Percentiles rank a stretch among this genome's conserved stretches.
Evolutionary conservation across 2,888 invertebrate species (phyloP).

Genomic region (Silvanus unidentatus): DNA sequence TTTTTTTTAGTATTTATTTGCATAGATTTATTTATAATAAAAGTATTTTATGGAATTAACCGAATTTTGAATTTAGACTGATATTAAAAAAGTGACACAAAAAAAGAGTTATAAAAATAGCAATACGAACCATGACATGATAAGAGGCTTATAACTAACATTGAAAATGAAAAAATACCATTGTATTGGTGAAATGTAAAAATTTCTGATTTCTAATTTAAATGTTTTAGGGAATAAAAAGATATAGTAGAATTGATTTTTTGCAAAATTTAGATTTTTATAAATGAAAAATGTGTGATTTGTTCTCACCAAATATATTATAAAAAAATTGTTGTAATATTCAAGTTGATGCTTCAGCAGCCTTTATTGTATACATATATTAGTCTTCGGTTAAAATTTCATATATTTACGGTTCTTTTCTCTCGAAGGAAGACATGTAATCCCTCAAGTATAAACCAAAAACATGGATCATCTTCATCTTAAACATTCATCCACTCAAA

Average conservation of each 20-base stretch:
- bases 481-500: slow-evolving; percentile 3
- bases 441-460: slow-evolving; percentile 38
- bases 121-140: slow-evolving; percentile 37
- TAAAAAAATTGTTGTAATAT: too few species aligned
- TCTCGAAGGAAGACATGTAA: slow-evolving; percentile 19
- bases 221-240: too few species aligned
- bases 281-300: neutral
- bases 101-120: slow-evolving; percentile 30
- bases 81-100: slow-evolving; percentile 15
- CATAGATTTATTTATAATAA: slow-evolving; percentile 24
- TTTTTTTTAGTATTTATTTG: slow-evolving; percentile 30
- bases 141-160: slow-evolving; percentile 8
- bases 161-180: slow-evolving; percentile 17
- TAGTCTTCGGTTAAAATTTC: slow-evolving; percentile 16
- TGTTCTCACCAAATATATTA: too few species aligned
- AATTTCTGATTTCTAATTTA: too few species aligned
- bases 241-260: neutral
- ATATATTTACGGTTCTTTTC: slow-evolving; percentile 17
- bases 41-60: slow-evolving; percentile 37
- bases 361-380: too few species aligned
- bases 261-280: neutral
- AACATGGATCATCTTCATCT: slow-evolving; percentile 27
- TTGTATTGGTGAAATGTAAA: neutral
- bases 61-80: slow-evolving; percentile 45
- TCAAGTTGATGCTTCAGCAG: too few species aligned